Percentiles rank a stretch among this genome's conserved stretches.
These are phyloP conservation scores for Brachionus angularis DNA, from an alignment of 1,140 invertebrate species.

Conservation along the genomic window DNA sequence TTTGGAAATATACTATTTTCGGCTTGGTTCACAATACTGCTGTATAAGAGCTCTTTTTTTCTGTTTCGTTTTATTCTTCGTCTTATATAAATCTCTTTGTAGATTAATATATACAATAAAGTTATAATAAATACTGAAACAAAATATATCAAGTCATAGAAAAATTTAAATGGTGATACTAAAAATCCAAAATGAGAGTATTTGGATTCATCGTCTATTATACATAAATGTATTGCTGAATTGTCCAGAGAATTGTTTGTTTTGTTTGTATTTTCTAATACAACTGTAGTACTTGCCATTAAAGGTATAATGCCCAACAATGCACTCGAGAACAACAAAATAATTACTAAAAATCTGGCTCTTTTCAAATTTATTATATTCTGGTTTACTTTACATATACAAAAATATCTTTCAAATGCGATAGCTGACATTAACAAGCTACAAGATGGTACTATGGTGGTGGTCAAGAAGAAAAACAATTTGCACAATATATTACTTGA, in stretches of 20 bases:
- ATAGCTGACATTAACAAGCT: conserved; percentile 56
- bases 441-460: conserved; percentile 53
- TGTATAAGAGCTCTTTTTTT: conserved; percentile 3
- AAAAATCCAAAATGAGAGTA: neutral
- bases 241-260: no score
- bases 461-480: conserved; percentile 54
- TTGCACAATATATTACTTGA: conserved; percentile 49
- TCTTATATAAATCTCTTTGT: conserved; percentile 34
- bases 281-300: conserved; percentile 33
- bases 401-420: conserved; percentile 55
- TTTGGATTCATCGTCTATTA: conserved; percentile 11
- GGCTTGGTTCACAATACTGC: neutral
- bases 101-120: conserved; percentile 21
- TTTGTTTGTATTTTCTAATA: no score
- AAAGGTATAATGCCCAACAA: conserved; percentile 51
- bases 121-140: conserved; percentile 19
- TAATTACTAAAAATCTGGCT: conserved; percentile 50
- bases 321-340: conserved; percentile 48
- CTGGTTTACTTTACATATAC: conserved; percentile 55
- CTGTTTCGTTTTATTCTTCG: neutral
- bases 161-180: conserved; percentile 32
- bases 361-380: conserved; percentile 51
- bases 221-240: no score
- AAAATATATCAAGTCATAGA: conserved; percentile 14
- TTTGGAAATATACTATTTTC: no score